Evolutionary conservation across 2,888 invertebrate species (phyloP).

Genomic region (Seira ritae): DNA sequence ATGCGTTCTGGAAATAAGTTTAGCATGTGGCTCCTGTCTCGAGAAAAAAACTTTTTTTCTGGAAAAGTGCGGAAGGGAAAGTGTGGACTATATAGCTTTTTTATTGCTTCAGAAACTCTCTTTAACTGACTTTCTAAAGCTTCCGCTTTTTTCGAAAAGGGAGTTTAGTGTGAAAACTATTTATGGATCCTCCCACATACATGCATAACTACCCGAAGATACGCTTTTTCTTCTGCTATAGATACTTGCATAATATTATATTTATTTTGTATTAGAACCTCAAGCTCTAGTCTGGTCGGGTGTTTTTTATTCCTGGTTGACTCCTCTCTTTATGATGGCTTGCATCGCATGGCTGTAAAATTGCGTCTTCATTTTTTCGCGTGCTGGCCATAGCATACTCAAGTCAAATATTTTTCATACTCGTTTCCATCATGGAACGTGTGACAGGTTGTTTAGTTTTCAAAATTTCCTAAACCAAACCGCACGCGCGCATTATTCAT

Average conservation of each 20-base stretch:
- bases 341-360: too few relatives aligned
- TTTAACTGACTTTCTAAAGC: slow-evolving; percentile 28
- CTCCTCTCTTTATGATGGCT: too few relatives aligned
- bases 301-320: too few relatives aligned
- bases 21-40: slow-evolving; percentile 10
- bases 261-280: too few relatives aligned
- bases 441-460: slow-evolving; percentile 48
- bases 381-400: too few relatives aligned
- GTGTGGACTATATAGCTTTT: slow-evolving; percentile 46
- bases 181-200: neutral
- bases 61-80: slow-evolving; percentile 28
- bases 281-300: too few relatives aligned
- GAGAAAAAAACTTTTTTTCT: slow-evolving; percentile 8
- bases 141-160: neutral
- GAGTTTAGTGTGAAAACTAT: slow-evolving; percentile 1
- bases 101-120: slow-evolving; percentile 43
- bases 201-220: neutral
- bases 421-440: neutral
- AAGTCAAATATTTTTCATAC: neutral
- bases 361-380: too few relatives aligned
- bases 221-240: neutral
- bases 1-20: neutral
- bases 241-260: too few relatives aligned
- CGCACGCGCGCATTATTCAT: slow-evolving; percentile 35
- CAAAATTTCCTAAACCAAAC: slow-evolving; percentile 15